Evolutionary conservation across 2,888 invertebrate genomes (phyloP), one percentile per base, ranked within the genome.

Genomic region (Sphinx pinastri): DNA sequence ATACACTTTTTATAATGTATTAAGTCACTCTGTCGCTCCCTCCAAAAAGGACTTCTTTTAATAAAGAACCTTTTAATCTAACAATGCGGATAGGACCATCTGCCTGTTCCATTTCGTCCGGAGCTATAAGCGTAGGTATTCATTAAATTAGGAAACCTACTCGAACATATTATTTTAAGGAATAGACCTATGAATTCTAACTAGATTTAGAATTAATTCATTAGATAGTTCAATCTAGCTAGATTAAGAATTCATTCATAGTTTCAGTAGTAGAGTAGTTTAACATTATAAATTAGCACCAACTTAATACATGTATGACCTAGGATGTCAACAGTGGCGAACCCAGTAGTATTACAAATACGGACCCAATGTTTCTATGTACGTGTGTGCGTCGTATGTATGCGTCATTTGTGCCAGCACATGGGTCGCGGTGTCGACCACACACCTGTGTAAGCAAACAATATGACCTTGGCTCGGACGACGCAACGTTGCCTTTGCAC

Each of bases 1-100:
- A 93, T 92, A 93, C 88, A 90, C 89, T 93, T 93, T 92, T 92
- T 90, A 90, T 93, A 92, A 93, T 91, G 88, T 91, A 90, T 91
- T 92, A 89, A 90, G 89, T 90, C 91, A 91, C 88, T 90, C 86
- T 84, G 88, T 87, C 86, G 85, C 85, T 84, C 85, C 84, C 82
- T 77, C 80, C 75, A 77, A 85, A 88, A 86, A 84, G 81, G 81
- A 87, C 84, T 88, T 84, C 81, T 85, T 91, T 90, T 88, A 88
- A 88, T 90, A 90, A 89, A 81, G 78, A 81, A 80, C 76, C 76
- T 75, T 75, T 75, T 47, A 2, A 55, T 25, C 7, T 47, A 45
- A 51, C 31, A 14, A 63, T 63, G 60, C 60, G n/a, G 38, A 31
- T n/a, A 31, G 52, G n/a, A 25, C 8, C 52, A 31, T 52, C 10